phyloP scores from a whole-genome alignment of 2,888 invertebrate genomes.

The Abscondita cerata region DNA sequence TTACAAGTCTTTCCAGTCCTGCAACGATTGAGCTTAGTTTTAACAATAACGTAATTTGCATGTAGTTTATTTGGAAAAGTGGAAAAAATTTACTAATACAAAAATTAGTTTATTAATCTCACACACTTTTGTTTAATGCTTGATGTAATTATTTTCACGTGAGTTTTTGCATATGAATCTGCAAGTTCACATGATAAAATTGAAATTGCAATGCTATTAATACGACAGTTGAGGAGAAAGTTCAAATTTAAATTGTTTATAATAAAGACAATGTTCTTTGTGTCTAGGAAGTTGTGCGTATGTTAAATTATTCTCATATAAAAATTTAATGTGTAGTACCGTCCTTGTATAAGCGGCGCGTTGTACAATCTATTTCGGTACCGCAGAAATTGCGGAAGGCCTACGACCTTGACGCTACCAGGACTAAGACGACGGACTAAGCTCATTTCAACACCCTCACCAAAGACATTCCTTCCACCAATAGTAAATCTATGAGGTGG shows the following conservation, averaged over 20 bases:
- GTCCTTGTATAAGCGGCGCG: conserved; percentile 29
- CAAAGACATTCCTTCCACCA: conserved; percentile 36
- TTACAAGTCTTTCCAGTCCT: too few species aligned
- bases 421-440: conserved; percentile 18
- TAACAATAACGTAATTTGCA: too few species aligned
- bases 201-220: neutral
- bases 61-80: too few species aligned
- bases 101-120: too few species aligned
- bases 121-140: too few species aligned
- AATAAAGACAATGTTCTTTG: neutral
- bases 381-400: conserved; percentile 38
- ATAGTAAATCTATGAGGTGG: conserved; percentile 53
- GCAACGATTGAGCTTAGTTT: too few species aligned
- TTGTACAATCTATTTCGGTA: conserved; percentile 32
- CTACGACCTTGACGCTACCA: conserved; percentile 43
- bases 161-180: too few species aligned
- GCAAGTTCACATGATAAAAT: too few species aligned
- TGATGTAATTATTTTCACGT: too few species aligned
- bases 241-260: neutral
- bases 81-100: too few species aligned
- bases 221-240: neutral
- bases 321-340: neutral
- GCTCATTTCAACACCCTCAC: conserved; percentile 37
- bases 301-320: neutral
- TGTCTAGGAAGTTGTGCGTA: neutral